Evolutionary conservation across 1,140 invertebrate genomes (phyloP).

Genomic region (Apolygus lucorum): DNA sequence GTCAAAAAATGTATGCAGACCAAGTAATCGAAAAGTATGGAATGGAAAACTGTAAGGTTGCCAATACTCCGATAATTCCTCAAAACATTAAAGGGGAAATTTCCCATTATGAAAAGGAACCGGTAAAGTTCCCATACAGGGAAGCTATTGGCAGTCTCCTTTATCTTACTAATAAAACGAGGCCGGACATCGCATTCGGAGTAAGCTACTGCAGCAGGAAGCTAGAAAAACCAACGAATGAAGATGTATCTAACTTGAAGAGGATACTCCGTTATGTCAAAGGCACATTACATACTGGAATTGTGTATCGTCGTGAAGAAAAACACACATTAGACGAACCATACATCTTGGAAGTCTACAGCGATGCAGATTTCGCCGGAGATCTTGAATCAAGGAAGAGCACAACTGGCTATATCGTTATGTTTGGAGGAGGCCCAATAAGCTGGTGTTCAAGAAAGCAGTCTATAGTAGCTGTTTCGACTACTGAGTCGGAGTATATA

Average conservation of each 20-base stretch:
- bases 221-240: conserved; percentile 30
- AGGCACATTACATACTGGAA: conserved; percentile 28
- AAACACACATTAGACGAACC: neutral
- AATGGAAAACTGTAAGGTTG: neutral
- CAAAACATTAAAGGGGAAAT: neutral
- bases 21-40: conserved; percentile 9
- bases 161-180: conserved; percentile 35
- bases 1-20: neutral
- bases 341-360: neutral
- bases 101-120: conserved; percentile 18
- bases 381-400: conserved; percentile 8
- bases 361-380: conserved; percentile 24
- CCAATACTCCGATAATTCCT: conserved; percentile 16
- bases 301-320: conserved; percentile 29
- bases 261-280: conserved; percentile 40
- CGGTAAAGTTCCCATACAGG: conserved; percentile 35
- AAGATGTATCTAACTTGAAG: conserved; percentile 39
- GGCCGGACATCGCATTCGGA: conserved; percentile 41
- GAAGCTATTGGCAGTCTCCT: conserved; percentile 39
- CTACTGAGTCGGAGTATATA: conserved; percentile 24
- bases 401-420: conserved; percentile 25
- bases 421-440: conserved; percentile 17
- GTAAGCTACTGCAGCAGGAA: conserved; percentile 36
- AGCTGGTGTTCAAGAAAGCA: conserved; percentile 25
- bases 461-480: conserved; percentile 21